Evolutionary conservation across 2,888 invertebrate genomes (phyloP).

Genomic region (Philonicus albiceps): DNA sequence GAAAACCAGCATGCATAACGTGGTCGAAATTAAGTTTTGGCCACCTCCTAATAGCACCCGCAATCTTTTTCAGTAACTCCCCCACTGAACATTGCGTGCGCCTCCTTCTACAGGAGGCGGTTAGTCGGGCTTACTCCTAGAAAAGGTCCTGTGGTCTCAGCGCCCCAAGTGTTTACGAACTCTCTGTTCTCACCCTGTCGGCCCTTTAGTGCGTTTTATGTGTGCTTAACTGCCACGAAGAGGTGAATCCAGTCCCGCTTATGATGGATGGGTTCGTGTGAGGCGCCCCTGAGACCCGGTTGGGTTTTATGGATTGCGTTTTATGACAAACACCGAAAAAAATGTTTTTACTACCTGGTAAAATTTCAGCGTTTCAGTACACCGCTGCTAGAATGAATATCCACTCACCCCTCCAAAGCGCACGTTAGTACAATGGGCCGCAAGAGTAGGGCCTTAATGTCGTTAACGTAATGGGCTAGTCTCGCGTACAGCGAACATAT

Average conservation of each 20-base stretch:
- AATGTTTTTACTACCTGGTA: background rate
- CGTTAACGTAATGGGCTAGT: background rate
- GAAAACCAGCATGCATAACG: background rate
- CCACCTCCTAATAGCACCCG: background rate
- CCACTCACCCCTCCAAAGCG: background rate
- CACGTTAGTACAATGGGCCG: background rate
- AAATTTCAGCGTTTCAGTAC: background rate
- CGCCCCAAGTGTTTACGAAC: background rate
- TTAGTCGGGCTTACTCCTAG: background rate
- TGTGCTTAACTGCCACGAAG: background rate
- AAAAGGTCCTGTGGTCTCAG: background rate
- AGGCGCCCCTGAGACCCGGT: background rate
- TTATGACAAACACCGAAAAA: slow-evolving; percentile 34
- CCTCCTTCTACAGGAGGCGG: background rate
- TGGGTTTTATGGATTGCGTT: slow-evolving; percentile 27
- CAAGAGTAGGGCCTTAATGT: background rate
- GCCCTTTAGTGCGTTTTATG: background rate
- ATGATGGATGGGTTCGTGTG: slow-evolving; percentile 23
- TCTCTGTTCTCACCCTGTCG: background rate
- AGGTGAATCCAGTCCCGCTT: slow-evolving; percentile 11
- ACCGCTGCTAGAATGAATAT: background rate
- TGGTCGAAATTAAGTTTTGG: background rate
- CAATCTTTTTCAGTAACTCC: background rate
- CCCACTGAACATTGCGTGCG: background rate
- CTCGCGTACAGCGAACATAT: background rate